Evolutionary conservation across 2,113 vertebrate species (phyloP).

Genomic region (Siniperca chuatsi): DNA sequence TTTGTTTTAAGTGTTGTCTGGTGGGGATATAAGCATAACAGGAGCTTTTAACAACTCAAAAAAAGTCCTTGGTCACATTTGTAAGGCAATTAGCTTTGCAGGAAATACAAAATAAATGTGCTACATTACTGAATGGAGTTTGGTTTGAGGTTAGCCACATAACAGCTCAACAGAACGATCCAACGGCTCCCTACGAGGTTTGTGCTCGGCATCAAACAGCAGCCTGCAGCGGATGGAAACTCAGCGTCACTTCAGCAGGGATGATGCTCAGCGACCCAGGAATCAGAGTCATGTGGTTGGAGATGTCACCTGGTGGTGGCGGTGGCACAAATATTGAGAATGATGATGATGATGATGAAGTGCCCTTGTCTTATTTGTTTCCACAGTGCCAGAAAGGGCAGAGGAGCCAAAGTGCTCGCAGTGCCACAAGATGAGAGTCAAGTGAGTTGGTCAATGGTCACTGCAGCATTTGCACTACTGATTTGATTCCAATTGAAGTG

Average conservation of each 20-base stretch:
- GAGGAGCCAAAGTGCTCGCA: background rate
- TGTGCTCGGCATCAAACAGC: background rate
- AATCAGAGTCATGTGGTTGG: background rate
- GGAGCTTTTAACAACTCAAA: background rate
- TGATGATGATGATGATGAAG: background rate
- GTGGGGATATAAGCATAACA: background rate
- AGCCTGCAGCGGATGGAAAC: too few relatives aligned
- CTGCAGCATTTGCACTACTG: background rate
- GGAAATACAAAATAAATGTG: background rate
- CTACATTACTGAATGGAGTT: background rate
- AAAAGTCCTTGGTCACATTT: background rate
- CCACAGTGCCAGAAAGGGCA: constrained; percentile 41
- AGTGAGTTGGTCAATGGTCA: constrained; percentile 22
- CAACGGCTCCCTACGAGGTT: background rate
- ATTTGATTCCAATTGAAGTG: background rate
- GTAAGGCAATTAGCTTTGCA: too few relatives aligned
- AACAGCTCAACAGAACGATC: background rate
- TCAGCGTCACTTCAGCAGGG: background rate
- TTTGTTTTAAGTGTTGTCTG: background rate
- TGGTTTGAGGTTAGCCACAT: background rate
- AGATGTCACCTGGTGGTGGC: background rate
- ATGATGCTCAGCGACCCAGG: background rate
- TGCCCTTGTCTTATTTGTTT: background rate
- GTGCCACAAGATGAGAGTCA: background rate
- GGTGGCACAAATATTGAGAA: background rate